Base-by-base conservation (phyloP, 2,888 invertebrate species). In the Conistra vaccinii region DNA sequence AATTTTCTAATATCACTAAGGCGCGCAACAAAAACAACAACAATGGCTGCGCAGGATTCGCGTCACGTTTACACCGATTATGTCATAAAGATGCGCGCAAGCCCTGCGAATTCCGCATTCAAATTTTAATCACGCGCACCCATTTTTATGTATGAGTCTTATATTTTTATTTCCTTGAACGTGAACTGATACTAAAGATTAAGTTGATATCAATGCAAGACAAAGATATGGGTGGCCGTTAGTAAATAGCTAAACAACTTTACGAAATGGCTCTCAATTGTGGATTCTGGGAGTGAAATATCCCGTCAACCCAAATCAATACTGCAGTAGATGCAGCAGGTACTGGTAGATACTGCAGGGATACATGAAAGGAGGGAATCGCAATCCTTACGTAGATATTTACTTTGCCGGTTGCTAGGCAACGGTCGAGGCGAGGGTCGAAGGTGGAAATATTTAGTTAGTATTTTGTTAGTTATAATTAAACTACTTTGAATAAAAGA, bases 91-190 rank as follows among this genome's bases (percentile, higher is more conserved):
- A 79, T 85, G 87, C 81, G 83, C 79, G 75, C 78, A 79, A 17
- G 60, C 67, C 72, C 76, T 83, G 81, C 71, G 77, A 73, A 80
- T 80, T 76, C 83, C 73, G 70, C 78, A 87, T 87, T 86, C 80
- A 83, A 88, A 87, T 88, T 79, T 78, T 71, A 81, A 69, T 65
- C 81, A 78, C 85, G 85, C 82, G 84, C 80, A 78, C 75, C 68
- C 70, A 63, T 86, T 81, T 81, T 80, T 79, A 78, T 77, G 69
- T 42, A 39, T 76, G 72, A 67, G 67, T 67, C 35, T 61, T 62
- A n/a, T 57, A 23, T 65, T 63, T 81, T 82, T 80, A 81, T 85
- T 87, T 87, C 88, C 88, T 87, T 82, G 87, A 86, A 81, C 87
- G 88, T 86, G 83, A 9, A 81, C 69, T 72, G 79, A 82, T 85